Percentiles rank a stretch among this genome's conserved stretches.
Evolutionary conservation across 2,888 invertebrate genomes (phyloP).

Genomic region (Pyrrhosoma nymphula): DNA sequence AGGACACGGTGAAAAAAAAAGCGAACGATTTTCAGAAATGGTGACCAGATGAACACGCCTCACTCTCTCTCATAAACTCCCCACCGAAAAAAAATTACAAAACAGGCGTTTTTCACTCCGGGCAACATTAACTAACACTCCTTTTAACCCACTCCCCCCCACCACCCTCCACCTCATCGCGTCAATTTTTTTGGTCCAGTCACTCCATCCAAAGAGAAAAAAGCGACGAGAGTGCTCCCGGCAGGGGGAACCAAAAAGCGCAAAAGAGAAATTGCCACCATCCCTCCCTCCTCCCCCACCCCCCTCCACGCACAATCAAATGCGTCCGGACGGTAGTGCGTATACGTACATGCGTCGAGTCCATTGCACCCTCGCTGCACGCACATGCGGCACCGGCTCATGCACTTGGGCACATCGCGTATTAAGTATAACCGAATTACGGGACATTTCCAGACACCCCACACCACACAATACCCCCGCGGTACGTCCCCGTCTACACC

Average conservation of each 20-base stretch:
- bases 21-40: not conserved
- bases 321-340: not conserved
- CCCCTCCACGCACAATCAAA: not conserved
- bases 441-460: not conserved
- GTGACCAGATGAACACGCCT: not conserved
- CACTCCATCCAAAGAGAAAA: not conserved
- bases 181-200: not conserved
- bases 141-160: not conserved
- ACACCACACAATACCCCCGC: not conserved
- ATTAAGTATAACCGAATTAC: constrained; percentile 66
- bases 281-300: not conserved
- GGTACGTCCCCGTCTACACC: not conserved
- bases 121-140: not conserved
- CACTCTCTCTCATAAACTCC: constrained; percentile 1
- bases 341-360: not conserved
- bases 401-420: constrained; percentile 54
- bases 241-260: not conserved
- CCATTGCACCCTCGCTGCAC: not conserved
- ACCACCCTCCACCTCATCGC: not conserved
- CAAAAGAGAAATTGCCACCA: too few relatives aligned
- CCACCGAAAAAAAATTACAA: not conserved
- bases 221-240: not conserved
- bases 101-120: not conserved
- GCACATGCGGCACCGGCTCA: not conserved
- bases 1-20: not conserved